Conservation (phyloP, 2,797 vertebrate species). For the Sebastes matsubarae region DNA sequence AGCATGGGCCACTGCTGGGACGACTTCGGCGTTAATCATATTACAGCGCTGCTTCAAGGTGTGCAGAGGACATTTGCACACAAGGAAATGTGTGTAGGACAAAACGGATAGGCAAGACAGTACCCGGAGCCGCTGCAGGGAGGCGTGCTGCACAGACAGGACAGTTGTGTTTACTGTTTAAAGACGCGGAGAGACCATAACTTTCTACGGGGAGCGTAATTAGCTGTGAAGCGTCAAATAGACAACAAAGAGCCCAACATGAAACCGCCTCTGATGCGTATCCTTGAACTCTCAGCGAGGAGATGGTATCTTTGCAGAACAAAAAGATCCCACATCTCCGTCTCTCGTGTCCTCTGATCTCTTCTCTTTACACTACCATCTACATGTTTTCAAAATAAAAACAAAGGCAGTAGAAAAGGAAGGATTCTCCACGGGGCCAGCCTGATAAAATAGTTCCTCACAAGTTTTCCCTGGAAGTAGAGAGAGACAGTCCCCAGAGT, state of each 20-base stretch:
- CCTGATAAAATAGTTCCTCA: constrained; percentile 60
- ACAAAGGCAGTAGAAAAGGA: constrained; percentile 42
- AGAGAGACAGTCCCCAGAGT: constrained; percentile 66
- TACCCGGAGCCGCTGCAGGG: constrained; percentile 40
- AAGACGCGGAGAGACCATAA: constrained; percentile 55
- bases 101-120: constrained; percentile 60
- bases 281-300: constrained; percentile 62
- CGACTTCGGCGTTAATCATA: constrained; percentile 78
- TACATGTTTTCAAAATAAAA: constrained; percentile 71
- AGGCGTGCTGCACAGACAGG: constrained; percentile 30
- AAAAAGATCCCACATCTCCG: constrained; percentile 55
- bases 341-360: constrained; percentile 65
- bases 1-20: constrained; percentile 73
- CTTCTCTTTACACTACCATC: constrained; percentile 52
- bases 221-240: constrained; percentile 64
- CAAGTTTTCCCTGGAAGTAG: constrained; percentile 64
- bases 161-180: constrained; percentile 65
- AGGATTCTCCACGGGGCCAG: constrained; percentile 41
- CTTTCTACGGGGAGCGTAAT: constrained; percentile 66
- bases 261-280: constrained; percentile 61
- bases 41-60: constrained; percentile 75
- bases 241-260: constrained; percentile 66
- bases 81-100: constrained; percentile 77
- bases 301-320: constrained; percentile 61
- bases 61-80: constrained; percentile 79